phyloP scores from a whole-genome alignment of 2,113 vertebrate genomes.

The Chaetorhynchus papuensis region DNA sequence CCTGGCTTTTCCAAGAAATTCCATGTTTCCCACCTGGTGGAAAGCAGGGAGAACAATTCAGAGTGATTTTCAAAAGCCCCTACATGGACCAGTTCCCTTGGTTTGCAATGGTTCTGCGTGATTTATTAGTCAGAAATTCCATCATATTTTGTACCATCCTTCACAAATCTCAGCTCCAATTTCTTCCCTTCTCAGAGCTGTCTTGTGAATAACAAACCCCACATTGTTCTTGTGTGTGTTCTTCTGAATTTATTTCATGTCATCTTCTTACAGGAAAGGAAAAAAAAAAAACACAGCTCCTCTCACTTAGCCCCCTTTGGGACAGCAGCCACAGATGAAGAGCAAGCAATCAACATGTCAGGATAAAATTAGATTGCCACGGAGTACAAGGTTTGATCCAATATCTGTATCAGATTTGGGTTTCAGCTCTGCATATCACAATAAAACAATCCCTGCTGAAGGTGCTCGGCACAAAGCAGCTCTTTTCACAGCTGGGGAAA shows the following conservation, averaged over 20 bases:
- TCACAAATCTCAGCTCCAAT: not conserved
- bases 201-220: slow-evolving; percentile 14
- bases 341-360: slow-evolving; percentile 51
- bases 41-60: not conserved
- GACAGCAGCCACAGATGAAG: slow-evolving; percentile 32
- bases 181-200: not conserved
- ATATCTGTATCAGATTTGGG: not conserved
- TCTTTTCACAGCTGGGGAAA: rapidly evolving
- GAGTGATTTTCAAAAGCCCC: not conserved
- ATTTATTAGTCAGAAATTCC: not conserved
- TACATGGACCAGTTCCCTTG: not conserved
- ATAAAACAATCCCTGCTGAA: not conserved
- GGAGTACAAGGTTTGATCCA: slow-evolving; percentile 33
- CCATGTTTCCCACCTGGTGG: not conserved
- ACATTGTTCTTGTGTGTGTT: slow-evolving; percentile 29
- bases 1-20: not conserved
- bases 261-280: not conserved
- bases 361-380: slow-evolving; percentile 51
- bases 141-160: not conserved
- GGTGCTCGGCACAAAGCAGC: not conserved
- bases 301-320: slow-evolving; percentile 25
- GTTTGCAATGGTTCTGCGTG: not conserved
- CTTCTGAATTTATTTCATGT: slow-evolving; percentile 31
- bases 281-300: not conserved
- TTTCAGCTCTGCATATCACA: not conserved